Evolutionary conservation across 2,888 invertebrate species (phyloP), one percentile per base, ranked within the genome.

Genomic region (Sussaba pulchella): DNA sequence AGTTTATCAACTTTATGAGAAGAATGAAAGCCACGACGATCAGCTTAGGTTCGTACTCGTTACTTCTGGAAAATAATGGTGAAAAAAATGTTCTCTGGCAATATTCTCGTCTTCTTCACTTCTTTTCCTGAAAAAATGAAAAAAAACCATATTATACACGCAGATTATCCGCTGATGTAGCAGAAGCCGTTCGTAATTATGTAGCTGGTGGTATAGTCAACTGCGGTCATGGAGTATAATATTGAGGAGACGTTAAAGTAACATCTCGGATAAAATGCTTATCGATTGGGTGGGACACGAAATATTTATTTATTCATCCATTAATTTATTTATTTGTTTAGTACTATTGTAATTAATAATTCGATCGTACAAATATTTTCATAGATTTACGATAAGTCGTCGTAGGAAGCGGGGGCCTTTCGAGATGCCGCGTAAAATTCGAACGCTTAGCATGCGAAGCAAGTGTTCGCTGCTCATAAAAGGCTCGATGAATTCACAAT

Each of bases 401-500:
- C 24, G 52, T 24, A 24, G n/a, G 26, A 52, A 52, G 36, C 19
- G 41, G 54, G 26, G 54, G 9, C 8, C 21, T 61, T 39, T 39
- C 17, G 21, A 41, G 41, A 10, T 54, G n/a, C 26, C 12, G 39
- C 21, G 21, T 31, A 31, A 41, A 36, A 71, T 47, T 47, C 10
- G 24, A 47, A 47, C 26, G 14, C 17, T 75, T 75, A 75, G 59
- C 47, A 75, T 75, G 74, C 74, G 47, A 50, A 41, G 59, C 74
- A 67, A 75, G 67, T 59, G 59, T 50, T 24, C 59, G 59, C 36
- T 47, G 82, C 83, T 87, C 85, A 87, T 87, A 88, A 88, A 87
- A 86, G 85, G 86, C 84, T 84, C 83, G 85, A 88, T 87, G 88
- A 88, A 88, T 88, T 84, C 83, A 87, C 88, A 87, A 88, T 89